phyloP scores from a whole-genome alignment of 2,113 vertebrate genomes.

The Trochalopteron elliotii region DNA sequence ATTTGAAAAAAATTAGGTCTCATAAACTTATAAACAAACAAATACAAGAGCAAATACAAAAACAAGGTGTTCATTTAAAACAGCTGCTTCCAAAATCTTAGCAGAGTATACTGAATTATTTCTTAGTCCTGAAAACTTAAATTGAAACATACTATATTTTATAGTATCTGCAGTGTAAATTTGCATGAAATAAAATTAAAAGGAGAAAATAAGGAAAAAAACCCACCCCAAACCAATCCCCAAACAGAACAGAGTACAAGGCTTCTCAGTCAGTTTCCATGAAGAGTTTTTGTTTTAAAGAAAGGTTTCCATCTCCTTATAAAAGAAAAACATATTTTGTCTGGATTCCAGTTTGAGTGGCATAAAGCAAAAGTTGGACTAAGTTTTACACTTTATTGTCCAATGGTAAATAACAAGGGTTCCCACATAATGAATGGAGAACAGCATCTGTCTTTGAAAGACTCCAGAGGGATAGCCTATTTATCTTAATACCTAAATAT shows the following conservation, averaged over 20 bases:
- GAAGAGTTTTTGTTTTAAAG: neutral
- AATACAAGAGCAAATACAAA: neutral
- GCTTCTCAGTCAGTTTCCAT: neutral
- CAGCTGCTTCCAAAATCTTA: neutral
- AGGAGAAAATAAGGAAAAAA: neutral
- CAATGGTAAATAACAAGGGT: neutral
- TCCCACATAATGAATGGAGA: neutral
- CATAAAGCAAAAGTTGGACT: neutral
- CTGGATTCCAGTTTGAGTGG: neutral
- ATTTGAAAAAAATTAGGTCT: neutral
- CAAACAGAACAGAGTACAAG: neutral
- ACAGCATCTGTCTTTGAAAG: neutral
- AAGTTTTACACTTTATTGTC: neutral
- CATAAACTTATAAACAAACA: neutral
- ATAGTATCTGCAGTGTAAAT: neutral
- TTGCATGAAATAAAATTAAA: neutral
- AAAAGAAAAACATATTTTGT: neutral
- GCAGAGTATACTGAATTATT: neutral
- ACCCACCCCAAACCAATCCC: accelerated
- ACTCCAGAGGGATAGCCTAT: neutral
- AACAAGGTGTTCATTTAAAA: neutral
- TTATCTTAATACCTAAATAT: neutral
- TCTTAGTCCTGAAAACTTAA: neutral
- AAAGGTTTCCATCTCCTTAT: neutral
- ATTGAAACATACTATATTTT: neutral